These are phyloP conservation scores for Chaetura pelagica DNA, from an alignment of 2,113 vertebrate species.

Conservation along the genomic window DNA sequence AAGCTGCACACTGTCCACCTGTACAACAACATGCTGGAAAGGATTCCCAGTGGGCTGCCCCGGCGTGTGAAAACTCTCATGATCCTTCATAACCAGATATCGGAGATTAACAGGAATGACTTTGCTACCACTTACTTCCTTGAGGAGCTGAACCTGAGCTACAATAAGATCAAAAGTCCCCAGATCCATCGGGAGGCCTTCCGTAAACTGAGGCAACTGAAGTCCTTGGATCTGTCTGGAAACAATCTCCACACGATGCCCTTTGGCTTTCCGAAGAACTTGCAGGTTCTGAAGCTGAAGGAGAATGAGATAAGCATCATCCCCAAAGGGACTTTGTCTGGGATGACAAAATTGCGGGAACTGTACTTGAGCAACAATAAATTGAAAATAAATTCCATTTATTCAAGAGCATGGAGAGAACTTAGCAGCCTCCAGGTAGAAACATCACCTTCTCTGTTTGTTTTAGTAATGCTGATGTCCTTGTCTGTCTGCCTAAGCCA, in stretches of 20 bases:
- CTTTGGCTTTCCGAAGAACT: slow-evolving; percentile 89
- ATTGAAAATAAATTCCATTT: slow-evolving; percentile 87
- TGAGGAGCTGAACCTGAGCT: slow-evolving; percentile 96
- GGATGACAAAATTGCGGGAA: slow-evolving; percentile 90
- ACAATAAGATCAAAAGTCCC: slow-evolving; percentile 90
- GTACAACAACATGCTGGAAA: slow-evolving; percentile 95
- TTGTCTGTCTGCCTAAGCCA: background rate
- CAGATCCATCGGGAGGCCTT: slow-evolving; percentile 92
- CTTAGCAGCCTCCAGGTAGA: slow-evolving; percentile 87
- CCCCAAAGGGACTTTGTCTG: slow-evolving; percentile 83
- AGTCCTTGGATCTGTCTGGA: slow-evolving; percentile 91
- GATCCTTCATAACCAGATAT: slow-evolving; percentile 93
- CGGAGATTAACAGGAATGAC: slow-evolving; percentile 91
- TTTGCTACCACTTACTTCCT: slow-evolving; percentile 89
- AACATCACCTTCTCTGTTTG: background rate
- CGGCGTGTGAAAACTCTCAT: slow-evolving; percentile 93
- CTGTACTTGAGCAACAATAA: slow-evolving; percentile 90
- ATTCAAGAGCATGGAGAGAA: slow-evolving; percentile 90
- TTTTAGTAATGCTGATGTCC: background rate
- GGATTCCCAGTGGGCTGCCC: slow-evolving; percentile 90
- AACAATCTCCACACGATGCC: slow-evolving; percentile 86
- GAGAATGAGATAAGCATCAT: slow-evolving; percentile 87
- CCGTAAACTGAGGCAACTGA: slow-evolving; percentile 89
- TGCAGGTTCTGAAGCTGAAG: slow-evolving; percentile 89
- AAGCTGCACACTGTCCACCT: slow-evolving; percentile 95